Evolutionary conservation across 2,113 vertebrate genomes (phyloP), one percentile per base, ranked within the genome.

Genomic region (Taxidea taxus): DNA sequence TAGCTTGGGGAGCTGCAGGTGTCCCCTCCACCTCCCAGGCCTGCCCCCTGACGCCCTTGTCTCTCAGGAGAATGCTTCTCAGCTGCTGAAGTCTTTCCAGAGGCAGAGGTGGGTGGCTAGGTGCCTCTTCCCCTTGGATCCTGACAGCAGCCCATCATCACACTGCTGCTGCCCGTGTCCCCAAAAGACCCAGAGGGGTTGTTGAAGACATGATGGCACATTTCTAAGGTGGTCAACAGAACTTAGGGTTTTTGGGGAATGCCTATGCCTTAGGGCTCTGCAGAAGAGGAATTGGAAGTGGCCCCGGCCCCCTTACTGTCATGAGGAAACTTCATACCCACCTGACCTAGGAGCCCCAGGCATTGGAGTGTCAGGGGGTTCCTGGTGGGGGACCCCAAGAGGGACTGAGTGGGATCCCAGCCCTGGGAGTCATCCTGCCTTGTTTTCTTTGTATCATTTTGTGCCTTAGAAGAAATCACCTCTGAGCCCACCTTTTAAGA

Each of bases 361-460:
- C 68, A 2, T 89, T 4, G 49, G 60, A 77, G 34, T 0, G 4
- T 51, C 3, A 2, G 14, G 4, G 0, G 31, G 51, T 0, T 16
- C 39, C 9, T 2, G 1, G 2, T 86, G 39, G 58, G 90, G 49
- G 0, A 54, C 31, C 31, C 47, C 0, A 0, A 0, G 3, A 29
- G 47, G 15, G 2, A 29, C 8, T 11, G 1, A 1, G 2, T 0
- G 58, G 58, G 21, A 37, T 29, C 1, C 74, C 2, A 1, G 34
- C 1, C 91, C 87, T 60, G 5, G 18, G 2, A 25, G 34, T 70
- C 25, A 20, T 37, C 16, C 54, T 88, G n/a, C 80, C 27, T 10
- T 11, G 6, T 44, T 2, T 97, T 95, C 91, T 16, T 78, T 97
- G 94, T 70, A 68, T 95, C 1, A 44, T 64, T 75, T 37, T 92